Conservation (phyloP, 2,113 vertebrate species). For the Cephalopterus ornatus region DNA sequence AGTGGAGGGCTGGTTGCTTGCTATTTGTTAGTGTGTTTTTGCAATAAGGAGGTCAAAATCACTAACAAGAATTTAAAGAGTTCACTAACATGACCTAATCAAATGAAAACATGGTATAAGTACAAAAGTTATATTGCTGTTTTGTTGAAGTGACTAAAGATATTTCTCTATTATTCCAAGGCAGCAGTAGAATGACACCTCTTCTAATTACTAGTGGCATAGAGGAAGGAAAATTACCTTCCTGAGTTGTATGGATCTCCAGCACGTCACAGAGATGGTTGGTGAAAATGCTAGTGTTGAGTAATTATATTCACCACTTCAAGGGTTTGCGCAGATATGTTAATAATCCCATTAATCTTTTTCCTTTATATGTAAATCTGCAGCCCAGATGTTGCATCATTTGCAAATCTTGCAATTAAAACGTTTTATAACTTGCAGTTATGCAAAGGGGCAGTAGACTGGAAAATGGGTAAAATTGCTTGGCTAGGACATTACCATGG, state of each 20-base stretch:
- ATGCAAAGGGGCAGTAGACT: slow-evolving; percentile 77
- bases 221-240: not conserved
- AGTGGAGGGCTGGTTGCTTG: not conserved
- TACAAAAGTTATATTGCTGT: not conserved
- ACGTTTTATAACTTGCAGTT: slow-evolving; percentile 77
- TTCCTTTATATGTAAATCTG: slow-evolving; percentile 79
- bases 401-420: slow-evolving; percentile 84
- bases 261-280: not conserved
- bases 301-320: slow-evolving; percentile 75
- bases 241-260: not conserved
- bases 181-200: not conserved
- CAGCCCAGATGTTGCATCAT: slow-evolving; percentile 82
- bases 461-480: slow-evolving; percentile 82
- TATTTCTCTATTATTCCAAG: not conserved
- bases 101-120: not conserved
- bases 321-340: slow-evolving; percentile 76
- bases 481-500: slow-evolving; percentile 79
- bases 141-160: not conserved
- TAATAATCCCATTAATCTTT: slow-evolving; percentile 85
- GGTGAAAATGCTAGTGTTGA: slow-evolving; percentile 55
- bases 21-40: not conserved
- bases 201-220: not conserved
- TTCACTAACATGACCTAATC: not conserved
- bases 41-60: not conserved
- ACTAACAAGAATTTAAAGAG: not conserved